Percentiles rank a stretch among this genome's conserved stretches.
Evolutionary conservation across 2,888 invertebrate species (phyloP).

Genomic region (Pocota personata): DNA sequence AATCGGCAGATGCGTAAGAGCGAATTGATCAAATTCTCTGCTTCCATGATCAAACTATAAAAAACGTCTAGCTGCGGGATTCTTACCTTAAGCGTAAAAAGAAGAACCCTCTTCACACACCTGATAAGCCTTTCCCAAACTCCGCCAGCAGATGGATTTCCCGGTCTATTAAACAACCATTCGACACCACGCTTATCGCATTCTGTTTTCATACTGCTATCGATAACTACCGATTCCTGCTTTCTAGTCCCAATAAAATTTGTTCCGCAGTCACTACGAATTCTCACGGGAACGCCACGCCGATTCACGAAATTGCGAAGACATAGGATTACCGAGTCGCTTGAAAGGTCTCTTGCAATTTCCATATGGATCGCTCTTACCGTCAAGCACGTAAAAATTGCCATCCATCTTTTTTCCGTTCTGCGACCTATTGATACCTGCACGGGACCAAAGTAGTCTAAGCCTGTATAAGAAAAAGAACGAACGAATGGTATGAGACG

Average conservation of each 20-base stretch:
- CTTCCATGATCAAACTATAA: constrained; percentile 60
- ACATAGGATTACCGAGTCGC: constrained; percentile 47
- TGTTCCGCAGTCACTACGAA: constrained; percentile 34
- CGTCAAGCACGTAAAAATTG: constrained; percentile 50
- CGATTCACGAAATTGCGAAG: constrained; percentile 54
- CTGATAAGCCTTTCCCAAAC: constrained; percentile 62
- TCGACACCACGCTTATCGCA: constrained; percentile 47
- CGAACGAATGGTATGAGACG: constrained; percentile 57
- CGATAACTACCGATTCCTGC: constrained; percentile 8
- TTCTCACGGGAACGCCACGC: constrained; percentile 34
- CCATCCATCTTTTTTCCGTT: constrained; percentile 68
- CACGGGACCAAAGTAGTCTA: constrained; percentile 74
- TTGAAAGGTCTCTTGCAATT: constrained; percentile 47
- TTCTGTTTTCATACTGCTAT: constrained; percentile 23
- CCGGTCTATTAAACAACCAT: constrained; percentile 67
- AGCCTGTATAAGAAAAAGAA: constrained; percentile 71
- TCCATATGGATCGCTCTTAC: constrained; percentile 57
- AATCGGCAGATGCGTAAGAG: constrained; percentile 46
- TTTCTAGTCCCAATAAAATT: constrained; percentile 44
- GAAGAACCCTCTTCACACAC: constrained; percentile 41
- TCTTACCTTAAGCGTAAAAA: constrained; percentile 66
- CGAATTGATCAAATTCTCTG: constrained; percentile 60
- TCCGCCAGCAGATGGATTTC: constrained; percentile 63
- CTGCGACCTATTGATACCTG: constrained; percentile 61
- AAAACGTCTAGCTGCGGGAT: too few species aligned